Evolutionary conservation across 1,140 invertebrate species (phyloP).

Genomic region (Thalassaphorura encarpata): DNA sequence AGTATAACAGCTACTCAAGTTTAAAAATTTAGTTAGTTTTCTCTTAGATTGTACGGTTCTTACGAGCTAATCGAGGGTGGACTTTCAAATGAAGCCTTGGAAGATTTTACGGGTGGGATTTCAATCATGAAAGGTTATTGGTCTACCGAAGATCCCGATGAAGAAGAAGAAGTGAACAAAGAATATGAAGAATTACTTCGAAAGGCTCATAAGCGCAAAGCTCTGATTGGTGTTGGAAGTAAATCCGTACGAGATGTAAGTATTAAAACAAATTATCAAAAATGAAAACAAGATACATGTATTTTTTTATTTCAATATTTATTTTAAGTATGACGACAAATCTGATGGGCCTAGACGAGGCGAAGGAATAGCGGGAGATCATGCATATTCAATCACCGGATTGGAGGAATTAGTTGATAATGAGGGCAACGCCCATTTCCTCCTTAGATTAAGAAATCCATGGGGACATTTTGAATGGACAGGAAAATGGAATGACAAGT

Average conservation of each 20-base stretch:
- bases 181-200: background rate
- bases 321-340: too few relatives aligned
- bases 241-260: background rate
- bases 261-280: too few relatives aligned
- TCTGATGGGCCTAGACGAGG: background rate
- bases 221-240: background rate
- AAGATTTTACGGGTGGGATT: background rate
- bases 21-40: too few relatives aligned
- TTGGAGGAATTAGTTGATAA: background rate
- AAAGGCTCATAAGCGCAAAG: background rate
- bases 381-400: background rate
- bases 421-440: background rate
- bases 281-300: too few relatives aligned
- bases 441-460: background rate
- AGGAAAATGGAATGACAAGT: background rate
- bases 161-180: too few relatives aligned
- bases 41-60: background rate
- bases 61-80: background rate
- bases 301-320: too few relatives aligned
- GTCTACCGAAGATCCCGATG: too few relatives aligned
- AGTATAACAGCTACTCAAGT: too few relatives aligned
- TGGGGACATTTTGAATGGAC: background rate
- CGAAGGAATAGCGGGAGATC: background rate
- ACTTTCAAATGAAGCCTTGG: background rate
- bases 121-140: too few relatives aligned